Base-by-base conservation (phyloP, 2,113 vertebrate genomes). In the Sinocyclocheilus anophthalmus region DNA sequence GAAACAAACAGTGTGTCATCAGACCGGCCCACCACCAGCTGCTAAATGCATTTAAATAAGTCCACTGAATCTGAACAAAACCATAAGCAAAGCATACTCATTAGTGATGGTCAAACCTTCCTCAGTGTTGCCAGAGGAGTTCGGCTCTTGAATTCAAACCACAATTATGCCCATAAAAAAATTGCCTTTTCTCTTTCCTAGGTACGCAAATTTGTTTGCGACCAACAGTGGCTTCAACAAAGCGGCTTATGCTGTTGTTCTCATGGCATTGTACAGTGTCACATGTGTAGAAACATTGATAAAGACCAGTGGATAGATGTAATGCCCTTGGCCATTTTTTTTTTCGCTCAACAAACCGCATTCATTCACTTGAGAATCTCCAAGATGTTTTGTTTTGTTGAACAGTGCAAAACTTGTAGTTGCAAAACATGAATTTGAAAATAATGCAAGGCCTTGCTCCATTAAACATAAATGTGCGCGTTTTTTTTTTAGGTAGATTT, bases 61-160 rank as follows among this genome's bases (percentile, higher is more conserved):
- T 85, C 82, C 81, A 61, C 91, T 91, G 88, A 92, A 93, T 91
- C 89, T 91, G 88, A 91, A 93, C 92, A 93, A 94, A 93, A 91
- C 85, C 77, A 88, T 76, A 87, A 87, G 88, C 77, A 9, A 88
- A 91, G 90, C 88, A 75, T 72, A 81, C 72, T 88, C 82, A 90
- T 88, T 87, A 90, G 84, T 81, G 78, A 85, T 67, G 76, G 82
- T 80, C 87, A 59, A 42, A 57, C 84, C 85, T 87, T 84, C 78
- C 80, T 73, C 75, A 57, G 87, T 81, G 83, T 86, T 82, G 80
- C 70, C 87, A 87, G 87, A 92, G 88, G 83, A 89, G 89, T 90
- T 90, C n/a, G 76, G 85, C 87, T 88, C 87, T 90, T 88, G 75
- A 89, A 92, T 91, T 91, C 85, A 73, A 89, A 84, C 90, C 90